phyloP scores from a whole-genome alignment of 2,797 vertebrate species.

The Cossypha heuglini region DNA sequence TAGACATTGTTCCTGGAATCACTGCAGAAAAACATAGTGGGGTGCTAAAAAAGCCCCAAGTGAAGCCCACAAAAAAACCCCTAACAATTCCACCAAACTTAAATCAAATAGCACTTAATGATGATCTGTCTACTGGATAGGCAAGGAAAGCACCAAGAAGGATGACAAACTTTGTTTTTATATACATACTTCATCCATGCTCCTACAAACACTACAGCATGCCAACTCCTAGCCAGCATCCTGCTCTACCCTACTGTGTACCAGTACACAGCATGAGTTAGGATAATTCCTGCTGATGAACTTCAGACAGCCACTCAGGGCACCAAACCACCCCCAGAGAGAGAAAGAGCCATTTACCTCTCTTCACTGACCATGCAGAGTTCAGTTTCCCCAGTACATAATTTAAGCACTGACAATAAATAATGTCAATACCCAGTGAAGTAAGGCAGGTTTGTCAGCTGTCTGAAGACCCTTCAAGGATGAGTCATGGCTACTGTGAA shows the following conservation, averaged over 20 bases:
- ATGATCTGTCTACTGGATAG: not conserved
- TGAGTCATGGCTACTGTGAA: not conserved
- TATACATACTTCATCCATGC: not conserved
- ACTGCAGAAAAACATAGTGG: conserved; percentile 11
- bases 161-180: conserved; percentile 5
- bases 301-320: not conserved
- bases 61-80: not conserved
- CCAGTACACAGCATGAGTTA: not conserved
- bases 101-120: not conserved
- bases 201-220: not conserved
- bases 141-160: conserved; percentile 3
- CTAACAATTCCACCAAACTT: not conserved
- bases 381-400: not conserved
- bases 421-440: not conserved
- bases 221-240: not conserved
- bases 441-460: not conserved
- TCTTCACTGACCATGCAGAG: not conserved
- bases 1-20: conserved; percentile 29
- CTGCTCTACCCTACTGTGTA: not conserved
- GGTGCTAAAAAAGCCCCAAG: not conserved
- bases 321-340: not conserved
- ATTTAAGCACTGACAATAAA: not conserved
- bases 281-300: not conserved
- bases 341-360: not conserved
- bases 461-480: not conserved